Evolutionary conservation across 2,113 vertebrate genomes (phyloP), one percentile per base, ranked within the genome.

Genomic region (Gallinago undulata): DNA sequence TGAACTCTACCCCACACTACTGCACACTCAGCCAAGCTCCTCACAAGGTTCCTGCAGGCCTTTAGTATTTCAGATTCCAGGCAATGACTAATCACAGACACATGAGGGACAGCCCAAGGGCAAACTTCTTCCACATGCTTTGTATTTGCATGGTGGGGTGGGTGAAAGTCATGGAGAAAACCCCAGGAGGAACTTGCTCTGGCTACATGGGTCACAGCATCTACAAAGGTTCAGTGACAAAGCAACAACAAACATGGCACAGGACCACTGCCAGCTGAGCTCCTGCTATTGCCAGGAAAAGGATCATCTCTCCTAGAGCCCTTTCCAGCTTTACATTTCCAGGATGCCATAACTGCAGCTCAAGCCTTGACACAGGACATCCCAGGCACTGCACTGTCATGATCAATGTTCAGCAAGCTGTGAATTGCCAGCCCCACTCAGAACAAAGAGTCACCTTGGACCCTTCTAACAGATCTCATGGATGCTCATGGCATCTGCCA

Each of bases 1-100:
- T 95, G 92, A 96, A 91, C 95, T 92, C 64, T 89, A 69, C 64
- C 64, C 92, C 39, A 39, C 39, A 39, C 39, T 39, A 39, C 39
- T 39, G 77, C 69, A 84, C 12, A 11, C 63, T 85, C 21, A 3
- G 77, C 51, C 0, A 2, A 77, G 68, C 14, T 79, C 53, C 68
- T 33, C 0, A 0, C 19, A 74, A 70, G 37, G 53, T 72, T 90
- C 73, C 84, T 48, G 45, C 77, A 53, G 57, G 74, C 21, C 63
- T 89, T 87, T 2, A 47, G 55, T 19, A 72, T 91, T 91, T 93
- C 91, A 87, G 59, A 87, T 94, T 89, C 84, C 85, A 80, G 55
- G 59, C 53, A 91, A 30, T 85, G 77, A 96, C 93, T 94, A 74
- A 94, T 5, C 10, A 57, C 57, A 37, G 43, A 67, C 88, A 94